These are phyloP conservation scores for Engraulis encrasicolus DNA, from an alignment of 2,113 vertebrate genomes.

Conservation along the genomic window DNA sequence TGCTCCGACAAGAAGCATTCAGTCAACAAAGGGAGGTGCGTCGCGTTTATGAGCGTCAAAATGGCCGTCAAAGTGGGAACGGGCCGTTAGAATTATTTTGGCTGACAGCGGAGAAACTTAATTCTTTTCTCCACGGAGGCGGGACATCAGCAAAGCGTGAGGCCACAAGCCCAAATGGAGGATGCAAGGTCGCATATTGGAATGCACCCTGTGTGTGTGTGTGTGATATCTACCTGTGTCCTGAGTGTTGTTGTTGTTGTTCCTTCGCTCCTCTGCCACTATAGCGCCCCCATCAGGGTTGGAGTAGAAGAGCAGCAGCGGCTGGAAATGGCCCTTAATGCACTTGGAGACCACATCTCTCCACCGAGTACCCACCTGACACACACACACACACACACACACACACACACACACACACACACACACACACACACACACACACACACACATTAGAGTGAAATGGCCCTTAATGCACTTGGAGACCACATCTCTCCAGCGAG, in stretches of 20 bases:
- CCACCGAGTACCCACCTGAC: slow-evolving; percentile 90
- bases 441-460: slow-evolving; percentile 61
- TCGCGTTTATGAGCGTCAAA: too few relatives aligned
- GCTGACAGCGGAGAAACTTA: too few relatives aligned
- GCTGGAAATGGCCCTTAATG: slow-evolving; percentile 93
- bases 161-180: too few relatives aligned
- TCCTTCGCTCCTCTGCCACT: slow-evolving; percentile 81
- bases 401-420: not conserved
- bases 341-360: slow-evolving; percentile 95
- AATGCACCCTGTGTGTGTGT: too few relatives aligned
- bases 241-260: slow-evolving; percentile 76
- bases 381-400: not conserved
- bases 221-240: slow-evolving; percentile 85
- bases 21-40: too few relatives aligned
- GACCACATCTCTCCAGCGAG: slow-evolving; percentile 95
- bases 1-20: too few relatives aligned
- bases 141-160: too few relatives aligned
- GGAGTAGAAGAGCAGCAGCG: slow-evolving; percentile 92
- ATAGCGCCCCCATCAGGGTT: slow-evolving; percentile 92
- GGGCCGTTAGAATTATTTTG: too few relatives aligned
- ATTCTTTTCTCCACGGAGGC: too few relatives aligned
- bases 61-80: too few relatives aligned
- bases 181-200: too few relatives aligned
- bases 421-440: not conserved
- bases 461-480: slow-evolving; percentile 92